Evolutionary conservation across 2,113 vertebrate species (phyloP).

Genomic region (Macheiramphus alcinus): DNA sequence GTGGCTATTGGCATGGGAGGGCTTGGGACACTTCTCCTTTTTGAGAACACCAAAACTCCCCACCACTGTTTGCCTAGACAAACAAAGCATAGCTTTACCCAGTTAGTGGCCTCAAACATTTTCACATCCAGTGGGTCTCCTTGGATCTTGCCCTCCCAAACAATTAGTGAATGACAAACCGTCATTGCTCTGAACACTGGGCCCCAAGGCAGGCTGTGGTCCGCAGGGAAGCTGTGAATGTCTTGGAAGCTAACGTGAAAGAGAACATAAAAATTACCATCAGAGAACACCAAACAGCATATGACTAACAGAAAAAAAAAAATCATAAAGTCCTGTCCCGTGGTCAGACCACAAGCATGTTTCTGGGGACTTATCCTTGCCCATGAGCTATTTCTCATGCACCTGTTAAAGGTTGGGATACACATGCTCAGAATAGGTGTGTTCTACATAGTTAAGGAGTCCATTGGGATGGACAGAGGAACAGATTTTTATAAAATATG

Average conservation of each 20-base stretch:
- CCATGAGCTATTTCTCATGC: neutral
- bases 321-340: neutral
- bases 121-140: conserved; percentile 71
- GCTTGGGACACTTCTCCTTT: neutral
- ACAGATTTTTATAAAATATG: neutral
- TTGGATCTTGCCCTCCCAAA: conserved; percentile 63
- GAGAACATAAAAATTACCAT: neutral
- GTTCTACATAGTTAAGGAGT: neutral
- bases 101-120: conserved; percentile 71
- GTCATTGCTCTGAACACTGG: conserved; percentile 49
- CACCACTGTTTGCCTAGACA: neutral
- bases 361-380: neutral
- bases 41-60: neutral
- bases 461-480: neutral
- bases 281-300: neutral
- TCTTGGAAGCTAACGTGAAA: conserved; percentile 55
- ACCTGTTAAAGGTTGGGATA: neutral
- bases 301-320: neutral
- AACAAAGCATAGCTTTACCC: conserved; percentile 49
- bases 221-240: neutral
- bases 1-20: neutral
- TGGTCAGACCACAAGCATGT: neutral
- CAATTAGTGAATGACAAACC: conserved; percentile 66
- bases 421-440: neutral
- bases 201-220: conserved; percentile 49